phyloP scores from a whole-genome alignment of 2,888 invertebrate genomes.

The Sialis fuliginosa region DNA sequence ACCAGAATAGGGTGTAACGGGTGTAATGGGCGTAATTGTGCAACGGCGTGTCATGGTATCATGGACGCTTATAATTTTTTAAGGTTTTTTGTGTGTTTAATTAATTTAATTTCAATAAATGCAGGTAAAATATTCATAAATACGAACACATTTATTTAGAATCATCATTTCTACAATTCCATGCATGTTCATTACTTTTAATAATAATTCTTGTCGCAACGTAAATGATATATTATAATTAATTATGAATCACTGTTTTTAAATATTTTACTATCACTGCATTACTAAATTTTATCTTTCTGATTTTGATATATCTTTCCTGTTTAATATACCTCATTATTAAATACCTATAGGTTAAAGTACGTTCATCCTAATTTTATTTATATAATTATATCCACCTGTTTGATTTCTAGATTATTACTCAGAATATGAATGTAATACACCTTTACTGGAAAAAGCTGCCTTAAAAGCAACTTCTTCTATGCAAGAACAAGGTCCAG shows the following conservation, averaged over 20 bases:
- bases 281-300: no score
- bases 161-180: no score
- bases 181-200: no score
- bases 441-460: conserved; percentile 55
- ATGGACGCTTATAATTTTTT: conserved; percentile 8
- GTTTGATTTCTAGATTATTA: conserved; percentile 23
- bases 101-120: conserved; percentile 5
- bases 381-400: neutral
- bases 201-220: no score
- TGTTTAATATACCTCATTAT: no score
- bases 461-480: conserved; percentile 65
- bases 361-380: no score
- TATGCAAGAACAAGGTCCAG: conserved; percentile 64
- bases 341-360: no score
- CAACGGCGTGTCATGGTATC: conserved; percentile 6
- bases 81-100: conserved; percentile 7
- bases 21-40: conserved; percentile 4
- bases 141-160: neutral
- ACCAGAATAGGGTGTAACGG: neutral
- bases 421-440: conserved; percentile 58
- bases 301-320: no score
- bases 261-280: no score
- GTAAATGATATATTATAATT: no score
- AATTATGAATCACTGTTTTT: no score
- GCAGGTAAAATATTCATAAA: conserved; percentile 5